Evolutionary conservation across 2,888 invertebrate species (phyloP), one percentile per base, ranked within the genome.

Genomic region (Sabatieria punctata): DNA sequence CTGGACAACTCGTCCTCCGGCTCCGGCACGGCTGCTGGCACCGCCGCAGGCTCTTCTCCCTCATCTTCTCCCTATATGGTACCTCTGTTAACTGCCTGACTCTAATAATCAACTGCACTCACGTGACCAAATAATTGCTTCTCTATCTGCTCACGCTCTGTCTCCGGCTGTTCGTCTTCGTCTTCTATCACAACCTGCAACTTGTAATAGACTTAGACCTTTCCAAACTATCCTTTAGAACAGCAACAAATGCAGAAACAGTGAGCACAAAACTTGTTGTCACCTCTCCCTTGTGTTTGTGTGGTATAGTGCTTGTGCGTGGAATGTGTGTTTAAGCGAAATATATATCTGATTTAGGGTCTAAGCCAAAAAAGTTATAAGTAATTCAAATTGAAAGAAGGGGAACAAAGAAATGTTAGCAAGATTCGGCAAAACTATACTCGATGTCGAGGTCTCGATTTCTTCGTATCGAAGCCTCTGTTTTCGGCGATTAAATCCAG

Each of bases 401-500:
- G 8, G 30, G 30, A 15, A 30, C 21, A 41, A 36, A 30, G 3
- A 27, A 2, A 48, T 11, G 19, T 22, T 22, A 8, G 25, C 22
- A 39, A 24, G 15, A n/a, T 22, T 19, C 15, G 2, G 48, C 25
- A 13, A 4, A 68, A 73, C 68, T 73, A 85, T 85, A 67, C 84
- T 8, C 15, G 2, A 61, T 21, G 21, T 24, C 19, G 13, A 4
- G 18, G 33, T 19, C 8, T 18, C 23, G 53, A 70, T 52, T n/a
- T n/a, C n/a, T n/a, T n/a, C n/a, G 91, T 81, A 77, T 89, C 89
- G 1, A 86, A 83, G 51, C 95, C 95, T 61, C 91, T 76, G 75
- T 97, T 95, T 68, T 95, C 95, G 66, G 95, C 91, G 58, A 97
- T 79, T 37, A 97, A 75, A 66, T 93, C 95, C 66, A 89, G 88